phyloP scores from a whole-genome alignment of 2,797 vertebrate genomes.

The Helostoma temminkii region DNA sequence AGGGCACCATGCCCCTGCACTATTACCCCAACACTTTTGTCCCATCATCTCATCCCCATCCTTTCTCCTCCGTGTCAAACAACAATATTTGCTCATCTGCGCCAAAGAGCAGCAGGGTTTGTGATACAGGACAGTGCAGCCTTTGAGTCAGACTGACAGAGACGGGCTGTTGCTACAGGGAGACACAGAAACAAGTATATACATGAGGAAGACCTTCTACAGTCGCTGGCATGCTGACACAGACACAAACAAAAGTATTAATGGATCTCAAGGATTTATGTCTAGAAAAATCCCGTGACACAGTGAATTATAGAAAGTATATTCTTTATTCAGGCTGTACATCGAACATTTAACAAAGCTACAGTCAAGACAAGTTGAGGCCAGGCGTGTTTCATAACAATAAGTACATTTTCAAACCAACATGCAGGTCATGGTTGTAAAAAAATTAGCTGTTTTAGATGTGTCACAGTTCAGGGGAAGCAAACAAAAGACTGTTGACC shows the following conservation, averaged over 20 bases:
- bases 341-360: conserved; percentile 69
- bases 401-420: conserved; percentile 65
- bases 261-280: conserved; percentile 17
- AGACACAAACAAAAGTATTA: conserved; percentile 53
- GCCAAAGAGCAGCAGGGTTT: conserved; percentile 76
- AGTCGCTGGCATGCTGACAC: conserved; percentile 46
- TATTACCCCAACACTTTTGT: conserved; percentile 32
- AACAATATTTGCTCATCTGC: conserved; percentile 83
- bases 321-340: conserved; percentile 79
- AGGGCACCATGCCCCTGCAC: background rate
- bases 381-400: conserved; percentile 74
- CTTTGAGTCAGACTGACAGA: conserved; percentile 70
- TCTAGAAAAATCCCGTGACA: conserved; percentile 41
- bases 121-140: conserved; percentile 69
- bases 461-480: conserved; percentile 36
- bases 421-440: conserved; percentile 63
- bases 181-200: conserved; percentile 46
- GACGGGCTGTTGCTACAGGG: conserved; percentile 33
- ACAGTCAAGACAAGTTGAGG: conserved; percentile 54
- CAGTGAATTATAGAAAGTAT: conserved; percentile 56
- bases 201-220: conserved; percentile 50
- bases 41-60: conserved; percentile 46
- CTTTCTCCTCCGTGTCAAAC: conserved; percentile 70
- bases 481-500: conserved; percentile 46
- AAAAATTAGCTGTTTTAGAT: conserved; percentile 44